Percentiles rank a stretch among this genome's conserved stretches.
Evolutionary conservation across 2,113 vertebrate species (phyloP).

Genomic region (Pollimyrus isidori): DNA sequence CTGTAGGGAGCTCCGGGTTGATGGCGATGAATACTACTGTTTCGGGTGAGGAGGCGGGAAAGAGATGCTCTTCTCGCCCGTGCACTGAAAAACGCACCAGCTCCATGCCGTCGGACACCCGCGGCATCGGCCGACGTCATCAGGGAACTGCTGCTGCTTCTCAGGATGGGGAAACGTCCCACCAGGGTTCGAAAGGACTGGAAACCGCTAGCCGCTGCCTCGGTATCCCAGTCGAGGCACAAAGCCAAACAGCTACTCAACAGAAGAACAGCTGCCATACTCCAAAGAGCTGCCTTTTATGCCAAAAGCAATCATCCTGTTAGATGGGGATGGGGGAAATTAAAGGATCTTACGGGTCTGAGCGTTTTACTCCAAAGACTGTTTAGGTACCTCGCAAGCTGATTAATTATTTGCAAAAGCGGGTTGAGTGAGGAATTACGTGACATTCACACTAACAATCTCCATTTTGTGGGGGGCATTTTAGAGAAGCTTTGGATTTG

Average conservation of each 20-base stretch:
- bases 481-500: neutral
- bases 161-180: neutral
- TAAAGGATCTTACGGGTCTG: neutral
- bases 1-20: constrained; percentile 63
- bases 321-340: neutral
- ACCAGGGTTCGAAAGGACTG: neutral
- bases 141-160: neutral
- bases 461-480: neutral
- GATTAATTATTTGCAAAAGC: neutral
- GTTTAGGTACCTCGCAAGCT: neutral
- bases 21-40: constrained; percentile 90
- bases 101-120: neutral
- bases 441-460: neutral
- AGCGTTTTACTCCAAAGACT: neutral
- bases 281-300: neutral
- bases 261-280: neutral
- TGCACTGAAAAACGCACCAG: neutral
- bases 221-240: neutral
- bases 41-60: constrained; percentile 64
- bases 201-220: neutral
- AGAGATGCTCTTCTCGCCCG: neutral
- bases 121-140: neutral
- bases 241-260: neutral
- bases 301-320: neutral
- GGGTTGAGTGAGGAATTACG: neutral